These are phyloP conservation scores for Aporophyla nigra DNA, from an alignment of 2,888 invertebrate species.

Conservation along the genomic window DNA sequence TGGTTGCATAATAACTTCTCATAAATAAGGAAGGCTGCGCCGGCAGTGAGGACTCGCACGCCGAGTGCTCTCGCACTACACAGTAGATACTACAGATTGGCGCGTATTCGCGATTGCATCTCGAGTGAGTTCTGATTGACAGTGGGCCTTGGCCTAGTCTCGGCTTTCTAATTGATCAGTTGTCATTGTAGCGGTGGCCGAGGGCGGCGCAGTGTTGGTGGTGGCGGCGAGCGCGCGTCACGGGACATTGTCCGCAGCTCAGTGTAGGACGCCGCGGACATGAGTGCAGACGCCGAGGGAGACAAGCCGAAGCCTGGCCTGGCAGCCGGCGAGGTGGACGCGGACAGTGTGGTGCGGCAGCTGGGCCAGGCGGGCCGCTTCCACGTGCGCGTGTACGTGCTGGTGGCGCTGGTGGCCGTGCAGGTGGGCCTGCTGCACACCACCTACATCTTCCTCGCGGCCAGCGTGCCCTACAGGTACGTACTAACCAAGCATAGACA, in stretches of 20 bases:
- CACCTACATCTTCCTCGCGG: constrained; percentile 91
- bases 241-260: constrained; percentile 15
- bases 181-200: constrained; percentile 60
- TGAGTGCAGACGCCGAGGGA: constrained; percentile 32
- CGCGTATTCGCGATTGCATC: constrained; percentile 54
- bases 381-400: constrained; percentile 76
- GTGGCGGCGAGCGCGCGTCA: constrained; percentile 25
- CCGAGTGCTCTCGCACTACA: constrained; percentile 13
- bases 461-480: constrained; percentile 90
- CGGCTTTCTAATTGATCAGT: constrained; percentile 70
- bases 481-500: constrained; percentile 5
- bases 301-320: constrained; percentile 10
- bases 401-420: constrained; percentile 85
- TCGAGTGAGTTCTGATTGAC: constrained; percentile 64
- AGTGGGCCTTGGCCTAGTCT: constrained; percentile 69
- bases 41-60: constrained; percentile 29
- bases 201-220: constrained; percentile 36
- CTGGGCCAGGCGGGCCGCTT: constrained; percentile 83
- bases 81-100: constrained; percentile 7
- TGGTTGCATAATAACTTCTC: constrained; percentile 45
- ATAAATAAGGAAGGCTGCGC: constrained; percentile 48
- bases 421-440: constrained; percentile 90
- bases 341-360: constrained; percentile 71
- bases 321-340: constrained; percentile 70
- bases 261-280: constrained; percentile 32